phyloP scores from a whole-genome alignment of 2,113 vertebrate genomes.

The Gymnogyps californianus region DNA sequence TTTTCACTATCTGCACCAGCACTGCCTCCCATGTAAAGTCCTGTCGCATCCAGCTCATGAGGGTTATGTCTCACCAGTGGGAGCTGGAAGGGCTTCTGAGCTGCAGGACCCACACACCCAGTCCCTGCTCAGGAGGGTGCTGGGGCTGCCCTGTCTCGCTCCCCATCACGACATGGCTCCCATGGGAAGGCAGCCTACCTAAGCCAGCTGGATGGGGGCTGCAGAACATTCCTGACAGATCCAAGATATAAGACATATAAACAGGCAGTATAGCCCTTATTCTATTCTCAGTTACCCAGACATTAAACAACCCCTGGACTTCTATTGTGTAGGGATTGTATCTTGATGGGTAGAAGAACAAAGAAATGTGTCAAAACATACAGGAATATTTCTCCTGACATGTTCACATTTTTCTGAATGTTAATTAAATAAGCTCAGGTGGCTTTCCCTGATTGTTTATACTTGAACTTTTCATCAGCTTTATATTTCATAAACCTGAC shows the following conservation, averaged over 20 bases:
- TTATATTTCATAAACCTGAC: neutral
- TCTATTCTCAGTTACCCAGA: neutral
- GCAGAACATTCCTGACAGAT: neutral
- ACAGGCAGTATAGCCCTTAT: neutral
- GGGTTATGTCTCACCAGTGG: neutral
- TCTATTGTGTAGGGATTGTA: neutral
- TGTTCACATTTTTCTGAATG: neutral
- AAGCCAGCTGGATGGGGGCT: neutral
- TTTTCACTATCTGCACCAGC: neutral
- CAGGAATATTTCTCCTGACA: neutral
- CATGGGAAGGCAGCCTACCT: neutral
- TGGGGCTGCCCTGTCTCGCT: neutral
- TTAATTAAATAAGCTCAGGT: neutral
- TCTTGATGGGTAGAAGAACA: slow-evolving; percentile 35
- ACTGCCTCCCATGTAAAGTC: neutral
- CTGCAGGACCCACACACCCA: neutral
- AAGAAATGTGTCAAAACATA: slow-evolving; percentile 26
- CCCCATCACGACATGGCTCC: neutral
- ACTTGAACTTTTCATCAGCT: neutral
- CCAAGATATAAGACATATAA: neutral
- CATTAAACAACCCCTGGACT: neutral
- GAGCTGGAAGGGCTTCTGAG: neutral
- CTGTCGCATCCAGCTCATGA: accelerated
- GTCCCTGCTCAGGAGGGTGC: accelerated
- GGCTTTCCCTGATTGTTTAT: neutral